Percentiles rank a stretch among this genome's conserved stretches.
These are phyloP conservation scores for Tribolium madens DNA, from an alignment of 1,140 invertebrate genomes.

Conservation along the genomic window DNA sequence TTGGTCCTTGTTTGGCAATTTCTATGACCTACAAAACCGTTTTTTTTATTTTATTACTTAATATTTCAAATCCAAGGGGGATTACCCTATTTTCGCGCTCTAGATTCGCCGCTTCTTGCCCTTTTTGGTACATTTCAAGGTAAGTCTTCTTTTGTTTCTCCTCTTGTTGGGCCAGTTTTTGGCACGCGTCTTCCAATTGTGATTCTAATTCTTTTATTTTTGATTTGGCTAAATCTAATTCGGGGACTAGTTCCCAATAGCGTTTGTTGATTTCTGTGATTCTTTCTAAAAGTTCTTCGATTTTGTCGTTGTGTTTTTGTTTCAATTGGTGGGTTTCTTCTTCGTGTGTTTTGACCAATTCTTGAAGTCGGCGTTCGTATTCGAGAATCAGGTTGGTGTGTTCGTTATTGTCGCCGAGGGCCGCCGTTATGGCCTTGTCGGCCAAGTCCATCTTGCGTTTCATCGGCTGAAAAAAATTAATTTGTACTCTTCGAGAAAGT, in stretches of 20 bases:
- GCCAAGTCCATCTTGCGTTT: slow-evolving; percentile 66
- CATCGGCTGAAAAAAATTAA: slow-evolving; percentile 44
- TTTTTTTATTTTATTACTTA: background rate
- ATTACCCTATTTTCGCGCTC: slow-evolving; percentile 75
- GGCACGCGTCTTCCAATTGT: slow-evolving; percentile 76
- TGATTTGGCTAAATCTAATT: slow-evolving; percentile 76
- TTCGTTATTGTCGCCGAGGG: slow-evolving; percentile 70
- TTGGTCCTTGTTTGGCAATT: slow-evolving; percentile 70
- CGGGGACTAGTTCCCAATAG: slow-evolving; percentile 77
- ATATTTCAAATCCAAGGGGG: too few species aligned
- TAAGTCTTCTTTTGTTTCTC: slow-evolving; percentile 82
- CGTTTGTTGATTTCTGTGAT: slow-evolving; percentile 82
- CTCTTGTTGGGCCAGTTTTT: slow-evolving; percentile 78
- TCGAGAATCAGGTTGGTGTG: slow-evolving; percentile 75
- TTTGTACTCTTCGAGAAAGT: too few species aligned
- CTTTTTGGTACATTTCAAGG: slow-evolving; percentile 86
- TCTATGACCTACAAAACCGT: slow-evolving; percentile 71
- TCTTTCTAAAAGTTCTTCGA: slow-evolving; percentile 81
- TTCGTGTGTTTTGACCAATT: slow-evolving; percentile 77
- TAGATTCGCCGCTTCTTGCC: slow-evolving; percentile 80
- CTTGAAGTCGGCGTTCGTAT: slow-evolving; percentile 80
- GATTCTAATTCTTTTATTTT: slow-evolving; percentile 75
- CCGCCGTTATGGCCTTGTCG: slow-evolving; percentile 69
- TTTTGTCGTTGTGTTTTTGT: slow-evolving; percentile 83
- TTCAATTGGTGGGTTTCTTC: slow-evolving; percentile 79